Conservation (phyloP, 2,888 invertebrate genomes). For the Cerceris rybyensis region DNA sequence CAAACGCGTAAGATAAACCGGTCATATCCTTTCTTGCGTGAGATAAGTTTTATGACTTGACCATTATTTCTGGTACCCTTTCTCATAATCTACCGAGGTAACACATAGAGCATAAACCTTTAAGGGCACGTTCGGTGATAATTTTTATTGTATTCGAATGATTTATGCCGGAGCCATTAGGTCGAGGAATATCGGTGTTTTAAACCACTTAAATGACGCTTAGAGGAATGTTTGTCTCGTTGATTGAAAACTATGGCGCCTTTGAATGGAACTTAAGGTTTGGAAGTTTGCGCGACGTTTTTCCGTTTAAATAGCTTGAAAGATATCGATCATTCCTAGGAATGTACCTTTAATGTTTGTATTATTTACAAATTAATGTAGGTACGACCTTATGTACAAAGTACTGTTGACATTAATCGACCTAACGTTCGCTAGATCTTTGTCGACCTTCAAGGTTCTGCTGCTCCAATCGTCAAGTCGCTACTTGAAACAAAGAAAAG, state of each 20-base stretch:
- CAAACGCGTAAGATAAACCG: slow-evolving; percentile 40
- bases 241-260: neutral
- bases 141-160: slow-evolving; percentile 46
- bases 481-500: too few species aligned
- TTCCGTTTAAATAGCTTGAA: too few species aligned
- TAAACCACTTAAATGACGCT: neutral
- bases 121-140: slow-evolving; percentile 23
- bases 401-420: too few species aligned
- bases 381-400: too few species aligned
- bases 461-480: too few species aligned
- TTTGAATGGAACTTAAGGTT: too few species aligned
- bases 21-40: slow-evolving; percentile 22
- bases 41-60: slow-evolving; percentile 53
- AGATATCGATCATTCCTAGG: too few species aligned
- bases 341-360: too few species aligned
- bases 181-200: slow-evolving; percentile 3
- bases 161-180: slow-evolving; percentile 39
- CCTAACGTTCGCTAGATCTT: too few species aligned
- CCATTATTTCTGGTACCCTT: slow-evolving; percentile 43
- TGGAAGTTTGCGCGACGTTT: too few species aligned
- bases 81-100: slow-evolving; percentile 7
- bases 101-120: neutral
- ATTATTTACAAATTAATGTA: too few species aligned
- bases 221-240: neutral
- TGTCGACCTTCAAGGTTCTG: too few species aligned